A percentile compares a stretch with the other conserved stretches of the same genome.
Conservation (phyloP, 2,797 vertebrate genomes). For the Periparus ater region DNA sequence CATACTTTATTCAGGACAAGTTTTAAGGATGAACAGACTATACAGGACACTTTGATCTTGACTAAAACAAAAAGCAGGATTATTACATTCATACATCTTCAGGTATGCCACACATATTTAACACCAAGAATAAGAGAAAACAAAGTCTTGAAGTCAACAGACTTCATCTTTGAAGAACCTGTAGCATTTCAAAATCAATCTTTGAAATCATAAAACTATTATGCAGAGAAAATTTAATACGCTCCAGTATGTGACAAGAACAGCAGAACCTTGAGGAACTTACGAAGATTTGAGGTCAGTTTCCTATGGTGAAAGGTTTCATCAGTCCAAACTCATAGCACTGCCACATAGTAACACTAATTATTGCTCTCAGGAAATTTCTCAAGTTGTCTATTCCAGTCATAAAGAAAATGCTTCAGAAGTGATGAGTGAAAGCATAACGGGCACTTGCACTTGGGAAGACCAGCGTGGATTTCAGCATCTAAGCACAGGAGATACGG, state of each 20-base stretch:
- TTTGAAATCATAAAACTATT: neutral
- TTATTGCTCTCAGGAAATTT: neutral
- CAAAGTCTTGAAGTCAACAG: neutral
- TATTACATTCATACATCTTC: neutral
- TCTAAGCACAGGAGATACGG: fast-evolving
- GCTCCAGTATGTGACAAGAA: neutral
- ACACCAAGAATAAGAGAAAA: neutral
- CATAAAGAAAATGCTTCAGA: neutral
- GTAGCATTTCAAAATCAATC: neutral
- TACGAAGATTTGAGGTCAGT: neutral
- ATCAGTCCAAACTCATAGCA: neutral
- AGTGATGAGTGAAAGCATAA: neutral
- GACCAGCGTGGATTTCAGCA: neutral
- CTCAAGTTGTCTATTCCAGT: neutral
- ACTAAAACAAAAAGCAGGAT: neutral
- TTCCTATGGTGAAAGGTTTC: neutral
- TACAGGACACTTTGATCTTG: neutral
- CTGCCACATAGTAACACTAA: neutral
- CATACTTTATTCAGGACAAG: neutral
- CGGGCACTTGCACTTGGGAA: neutral
- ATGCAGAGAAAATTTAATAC: neutral
- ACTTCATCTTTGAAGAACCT: neutral
- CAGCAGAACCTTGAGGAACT: neutral
- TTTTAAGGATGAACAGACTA: neutral
- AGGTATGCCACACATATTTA: neutral